phyloP scores from a whole-genome alignment of 2,888 invertebrate species.

The Napeogenes inachia region DNA sequence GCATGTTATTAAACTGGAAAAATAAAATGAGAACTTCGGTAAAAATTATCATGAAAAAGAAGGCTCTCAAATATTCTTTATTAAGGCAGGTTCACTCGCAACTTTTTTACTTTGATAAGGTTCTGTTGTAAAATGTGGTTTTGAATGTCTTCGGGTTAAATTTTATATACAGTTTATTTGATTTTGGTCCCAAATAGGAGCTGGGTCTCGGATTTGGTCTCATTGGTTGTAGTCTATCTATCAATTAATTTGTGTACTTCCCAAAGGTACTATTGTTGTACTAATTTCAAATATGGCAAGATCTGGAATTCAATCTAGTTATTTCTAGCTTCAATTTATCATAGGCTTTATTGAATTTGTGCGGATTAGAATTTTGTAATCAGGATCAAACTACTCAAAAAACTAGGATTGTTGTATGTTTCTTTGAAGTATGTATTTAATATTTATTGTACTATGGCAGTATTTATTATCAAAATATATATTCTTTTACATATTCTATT shows the following conservation, averaged over 20 bases:
- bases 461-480: too few relatives aligned
- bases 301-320: too few relatives aligned
- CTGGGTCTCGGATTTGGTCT: too few relatives aligned
- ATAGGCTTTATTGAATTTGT: not conserved
- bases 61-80: slow-evolving; percentile 28
- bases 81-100: slow-evolving; percentile 26
- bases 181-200: too few relatives aligned
- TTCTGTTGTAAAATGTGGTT: slow-evolving; percentile 14
- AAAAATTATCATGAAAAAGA: slow-evolving; percentile 63
- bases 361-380: not conserved
- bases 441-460: too few relatives aligned
- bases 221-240: too few relatives aligned
- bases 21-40: slow-evolving; percentile 57
- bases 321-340: too few relatives aligned
- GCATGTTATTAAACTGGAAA: slow-evolving; percentile 66
- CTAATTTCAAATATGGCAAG: too few relatives aligned
- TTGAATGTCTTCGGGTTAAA: slow-evolving; percentile 6
- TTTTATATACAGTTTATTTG: not conserved
- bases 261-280: too few relatives aligned
- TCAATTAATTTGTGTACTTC: too few relatives aligned
- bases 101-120: slow-evolving; percentile 23
- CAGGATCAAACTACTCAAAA: not conserved
- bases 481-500: too few relatives aligned
- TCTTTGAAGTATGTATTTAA: too few relatives aligned
- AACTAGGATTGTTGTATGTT: not conserved